A percentile compares a stretch with the other conserved stretches of the same genome.
Conservation (phyloP, 2,888 invertebrate genomes). For the Dinocampus coccinellae region DNA sequence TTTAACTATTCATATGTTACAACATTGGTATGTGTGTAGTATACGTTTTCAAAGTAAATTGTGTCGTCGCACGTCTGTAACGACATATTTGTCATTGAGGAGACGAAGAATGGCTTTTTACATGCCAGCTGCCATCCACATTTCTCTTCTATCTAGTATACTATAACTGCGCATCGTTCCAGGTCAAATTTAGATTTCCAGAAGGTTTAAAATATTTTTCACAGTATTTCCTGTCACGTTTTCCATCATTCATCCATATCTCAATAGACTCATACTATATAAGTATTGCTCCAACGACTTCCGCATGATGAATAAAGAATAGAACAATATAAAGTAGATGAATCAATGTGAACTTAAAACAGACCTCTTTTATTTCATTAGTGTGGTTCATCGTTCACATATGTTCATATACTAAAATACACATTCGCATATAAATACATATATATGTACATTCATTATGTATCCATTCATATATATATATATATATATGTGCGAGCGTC, state of each 20-base stretch:
- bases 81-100: neutral
- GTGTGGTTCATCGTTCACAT: neutral
- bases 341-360: slow-evolving; percentile 4
- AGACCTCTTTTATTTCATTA: neutral
- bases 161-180: neutral
- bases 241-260: slow-evolving; percentile 3
- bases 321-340: neutral
- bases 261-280: slow-evolving; percentile 3
- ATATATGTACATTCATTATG: neutral
- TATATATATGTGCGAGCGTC: neutral
- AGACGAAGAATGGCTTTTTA: neutral
- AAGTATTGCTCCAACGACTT: neutral
- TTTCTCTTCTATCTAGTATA: slow-evolving; percentile 19
- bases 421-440: neutral
- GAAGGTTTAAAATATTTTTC: slow-evolving; percentile 16
- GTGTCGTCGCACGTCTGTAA: neutral
- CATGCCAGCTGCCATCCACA: slow-evolving; percentile 43
- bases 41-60: neutral
- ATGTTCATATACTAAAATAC: neutral
- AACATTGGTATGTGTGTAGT: neutral
- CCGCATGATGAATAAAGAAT: neutral
- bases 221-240: slow-evolving; percentile 31
- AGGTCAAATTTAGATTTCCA: slow-evolving; percentile 14
- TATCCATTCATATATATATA: neutral
- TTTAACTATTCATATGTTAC: too few species aligned